These are phyloP conservation scores for Chrysolina oricalcia DNA, from an alignment of 2,888 invertebrate species.

Conservation along the genomic window DNA sequence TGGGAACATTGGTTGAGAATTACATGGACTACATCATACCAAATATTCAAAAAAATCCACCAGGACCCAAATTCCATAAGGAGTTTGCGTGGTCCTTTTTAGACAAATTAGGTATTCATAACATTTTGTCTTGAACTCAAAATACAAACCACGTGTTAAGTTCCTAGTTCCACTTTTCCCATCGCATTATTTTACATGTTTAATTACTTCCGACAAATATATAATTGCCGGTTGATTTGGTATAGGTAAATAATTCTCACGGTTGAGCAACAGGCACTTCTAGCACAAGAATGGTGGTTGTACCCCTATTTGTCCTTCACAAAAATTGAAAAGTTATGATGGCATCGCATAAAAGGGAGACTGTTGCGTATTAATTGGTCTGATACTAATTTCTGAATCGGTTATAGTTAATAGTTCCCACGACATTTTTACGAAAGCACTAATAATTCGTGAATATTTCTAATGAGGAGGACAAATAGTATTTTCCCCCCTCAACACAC, in stretches of 20 bases:
- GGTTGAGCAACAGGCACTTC: conserved; percentile 21
- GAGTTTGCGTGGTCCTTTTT: too few species aligned
- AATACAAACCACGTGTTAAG: not conserved
- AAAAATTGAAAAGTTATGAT: conserved; percentile 1
- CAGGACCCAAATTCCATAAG: too few species aligned
- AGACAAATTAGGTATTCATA: not conserved
- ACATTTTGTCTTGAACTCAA: not conserved
- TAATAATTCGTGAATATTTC: too few species aligned
- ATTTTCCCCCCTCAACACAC: too few species aligned
- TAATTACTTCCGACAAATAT: conserved; percentile 37
- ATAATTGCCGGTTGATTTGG: conserved; percentile 34
- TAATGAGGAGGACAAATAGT: too few species aligned
- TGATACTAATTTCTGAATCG: too few species aligned
- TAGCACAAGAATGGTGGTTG: not conserved
- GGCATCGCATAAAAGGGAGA: not conserved
- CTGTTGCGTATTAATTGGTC: too few species aligned
- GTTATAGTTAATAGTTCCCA: too few species aligned
- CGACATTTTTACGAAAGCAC: too few species aligned
- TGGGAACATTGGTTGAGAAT: too few species aligned
- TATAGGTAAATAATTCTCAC: conserved; percentile 24
- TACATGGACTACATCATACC: too few species aligned
- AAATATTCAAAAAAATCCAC: too few species aligned
- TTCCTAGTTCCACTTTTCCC: conserved; percentile 27
- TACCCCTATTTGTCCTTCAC: not conserved
- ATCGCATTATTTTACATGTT: conserved; percentile 44